Percentiles rank a stretch among this genome's conserved stretches.
These are phyloP conservation scores for Epinotia bilunana DNA, from an alignment of 2,888 invertebrate species.

Conservation along the genomic window DNA sequence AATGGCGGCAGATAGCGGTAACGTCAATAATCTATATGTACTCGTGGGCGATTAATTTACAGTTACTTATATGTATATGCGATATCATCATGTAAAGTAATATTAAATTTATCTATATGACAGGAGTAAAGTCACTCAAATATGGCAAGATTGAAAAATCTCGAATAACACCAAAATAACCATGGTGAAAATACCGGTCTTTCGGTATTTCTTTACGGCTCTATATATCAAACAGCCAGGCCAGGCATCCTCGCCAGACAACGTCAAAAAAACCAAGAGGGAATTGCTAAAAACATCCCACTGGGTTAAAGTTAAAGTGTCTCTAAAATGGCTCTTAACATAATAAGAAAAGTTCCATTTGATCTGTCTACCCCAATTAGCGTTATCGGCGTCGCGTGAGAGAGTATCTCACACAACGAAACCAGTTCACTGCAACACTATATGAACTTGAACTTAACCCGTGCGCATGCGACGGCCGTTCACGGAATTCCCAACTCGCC, in stretches of 20 bases:
- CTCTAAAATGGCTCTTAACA: not conserved
- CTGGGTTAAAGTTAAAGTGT: not conserved
- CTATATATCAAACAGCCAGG: no score
- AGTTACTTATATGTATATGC: not conserved
- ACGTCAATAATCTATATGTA: not conserved
- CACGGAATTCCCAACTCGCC: no score
- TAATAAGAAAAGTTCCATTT: not conserved
- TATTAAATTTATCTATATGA: no score
- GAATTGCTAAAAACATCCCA: not conserved
- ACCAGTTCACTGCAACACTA: slow-evolving; percentile 31
- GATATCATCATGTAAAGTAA: no score
- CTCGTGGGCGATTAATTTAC: no score
- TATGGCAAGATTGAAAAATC: no score
- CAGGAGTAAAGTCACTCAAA: no score
- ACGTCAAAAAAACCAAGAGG: not conserved
- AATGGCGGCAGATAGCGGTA: not conserved
- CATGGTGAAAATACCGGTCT: no score
- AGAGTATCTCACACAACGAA: slow-evolving; percentile 23
- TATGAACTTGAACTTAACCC: slow-evolving; percentile 37
- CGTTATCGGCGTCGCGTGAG: not conserved
- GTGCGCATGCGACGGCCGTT: slow-evolving; percentile 12
- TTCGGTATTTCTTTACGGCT: no score
- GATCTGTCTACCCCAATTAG: not conserved
- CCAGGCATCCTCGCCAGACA: no score
- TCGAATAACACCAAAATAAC: no score